Evolutionary conservation across 30 jellyfish, hydroid and myxozoan genomes (phyloP).

Genomic region (Catostylus mosaicus): DNA sequence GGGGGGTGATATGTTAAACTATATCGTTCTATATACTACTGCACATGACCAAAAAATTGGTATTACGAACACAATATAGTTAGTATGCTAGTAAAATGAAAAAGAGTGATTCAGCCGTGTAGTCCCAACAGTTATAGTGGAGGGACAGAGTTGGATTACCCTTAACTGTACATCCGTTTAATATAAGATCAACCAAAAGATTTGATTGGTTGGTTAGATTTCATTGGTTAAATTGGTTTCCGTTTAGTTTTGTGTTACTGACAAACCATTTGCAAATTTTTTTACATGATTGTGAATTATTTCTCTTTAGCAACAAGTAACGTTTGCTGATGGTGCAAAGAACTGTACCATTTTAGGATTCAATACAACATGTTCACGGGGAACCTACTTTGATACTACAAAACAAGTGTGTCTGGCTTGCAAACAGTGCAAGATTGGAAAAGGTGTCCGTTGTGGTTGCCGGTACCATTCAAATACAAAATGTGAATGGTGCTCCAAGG

Average conservation of each 20-base stretch:
- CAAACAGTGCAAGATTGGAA: slow-evolving; percentile 2
- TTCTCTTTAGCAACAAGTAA: background rate
- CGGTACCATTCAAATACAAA: background rate
- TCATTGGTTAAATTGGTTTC: background rate
- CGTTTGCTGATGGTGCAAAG: background rate
- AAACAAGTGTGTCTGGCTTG: slow-evolving; percentile 9
- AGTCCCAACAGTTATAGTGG: background rate
- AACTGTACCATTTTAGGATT: background rate
- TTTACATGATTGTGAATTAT: background rate
- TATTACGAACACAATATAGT: no score
- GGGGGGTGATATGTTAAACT: no score
- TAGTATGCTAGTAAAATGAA: no score
- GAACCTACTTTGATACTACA: background rate
- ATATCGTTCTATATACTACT: no score
- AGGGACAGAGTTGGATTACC: background rate
- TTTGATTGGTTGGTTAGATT: background rate
- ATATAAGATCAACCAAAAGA: background rate
- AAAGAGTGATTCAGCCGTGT: no score
- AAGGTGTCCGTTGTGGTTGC: slow-evolving; percentile 31
- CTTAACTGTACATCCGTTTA: background rate
- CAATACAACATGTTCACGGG: slow-evolving; percentile 2
- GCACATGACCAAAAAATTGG: no score
- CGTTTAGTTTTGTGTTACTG: background rate
- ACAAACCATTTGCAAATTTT: background rate
- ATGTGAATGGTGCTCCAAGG: slow-evolving; percentile 26